phyloP scores from a whole-genome alignment of 2,888 invertebrate species.

The Epicampocera succincta region DNA sequence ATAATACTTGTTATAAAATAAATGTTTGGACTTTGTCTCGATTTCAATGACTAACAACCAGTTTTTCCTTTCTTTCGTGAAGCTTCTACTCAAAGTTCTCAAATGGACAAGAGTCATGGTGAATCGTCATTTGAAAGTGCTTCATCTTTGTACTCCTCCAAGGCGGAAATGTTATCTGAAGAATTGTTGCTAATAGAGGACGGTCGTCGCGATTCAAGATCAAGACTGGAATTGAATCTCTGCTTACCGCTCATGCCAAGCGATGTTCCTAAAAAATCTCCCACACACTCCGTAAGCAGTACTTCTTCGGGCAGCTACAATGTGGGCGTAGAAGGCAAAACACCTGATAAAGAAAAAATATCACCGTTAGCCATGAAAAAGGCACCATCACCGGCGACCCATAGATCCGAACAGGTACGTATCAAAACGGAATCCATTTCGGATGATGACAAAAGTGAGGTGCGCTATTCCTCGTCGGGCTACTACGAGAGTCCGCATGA shows the following conservation, averaged over 20 bases:
- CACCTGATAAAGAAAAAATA: conserved; percentile 57
- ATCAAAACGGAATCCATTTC: conserved; percentile 84
- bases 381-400: conserved; percentile 32
- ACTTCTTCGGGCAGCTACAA: conserved; percentile 84
- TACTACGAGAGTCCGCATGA: conserved; percentile 89
- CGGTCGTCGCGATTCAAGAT: conserved; percentile 48
- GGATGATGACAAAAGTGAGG: conserved; percentile 87
- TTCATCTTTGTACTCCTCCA: conserved; percentile 90
- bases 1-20: conserved; percentile 24
- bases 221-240: conserved; percentile 62
- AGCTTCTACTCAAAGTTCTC: conserved; percentile 81
- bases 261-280: conserved; percentile 78
- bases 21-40: not conserved
- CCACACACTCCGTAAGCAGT: conserved; percentile 84
- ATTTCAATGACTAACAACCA: not conserved
- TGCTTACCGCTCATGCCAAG: conserved; percentile 69
- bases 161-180: conserved; percentile 86
- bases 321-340: conserved; percentile 76
- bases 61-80: not conserved
- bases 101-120: conserved; percentile 85
- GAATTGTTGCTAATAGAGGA: conserved; percentile 83
- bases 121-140: conserved; percentile 95
- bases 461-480: conserved; percentile 88
- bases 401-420: conserved; percentile 54
- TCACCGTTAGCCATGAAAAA: conserved; percentile 61